Base-by-base conservation (phyloP, 2,797 vertebrate genomes). In the Typhlichthys eigenmanni region DNA sequence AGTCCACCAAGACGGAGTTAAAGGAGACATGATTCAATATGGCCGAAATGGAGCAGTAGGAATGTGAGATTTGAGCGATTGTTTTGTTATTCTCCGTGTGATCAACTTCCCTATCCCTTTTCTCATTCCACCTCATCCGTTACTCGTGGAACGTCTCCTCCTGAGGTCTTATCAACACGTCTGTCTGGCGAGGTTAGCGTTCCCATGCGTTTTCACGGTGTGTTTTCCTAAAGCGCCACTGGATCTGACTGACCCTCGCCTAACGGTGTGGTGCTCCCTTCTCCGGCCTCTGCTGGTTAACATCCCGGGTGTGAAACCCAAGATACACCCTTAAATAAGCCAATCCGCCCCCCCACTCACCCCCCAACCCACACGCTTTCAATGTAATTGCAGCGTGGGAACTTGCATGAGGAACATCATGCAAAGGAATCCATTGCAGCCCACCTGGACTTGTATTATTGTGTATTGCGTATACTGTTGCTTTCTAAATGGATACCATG, bases 171-270 rank as follows among this genome's bases (percentile, higher is more conserved):
- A 87, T 88, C 87, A 85, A 87, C 85, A 89, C 89, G 90, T 82
- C 82, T 89, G 91, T 90, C 91, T 64, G 57, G 58, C 68, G 53
- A 61, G 64, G 81, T 91, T 91, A 90, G 85, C 11, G 64, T 81
- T 89, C 78, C 74, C 87, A 89, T 91, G 79, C 85, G 87, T 91
- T 88, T 88, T 79, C 80, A 86, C 73, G 73, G 81, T 58, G 1
- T 90, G 88, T 91, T 91, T 91, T 88, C 74, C 79, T 78, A 78
- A 83, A 77, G 74, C 16, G 84, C 86, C 86, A 89, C 80, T 62
- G 73, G 88, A 91, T 90, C 87, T 88, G 73, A 75, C 75, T 59
- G 60, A 60, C 58, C 67, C 66, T 9, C 52, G 60, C 59, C 64
- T 71, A 68, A 74, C 69, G 58, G 29, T 19, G 24, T 34, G 17